phyloP scores from a whole-genome alignment of 92 coral and sea anemone genomes.

The Umimayanthus kanabou region DNA sequence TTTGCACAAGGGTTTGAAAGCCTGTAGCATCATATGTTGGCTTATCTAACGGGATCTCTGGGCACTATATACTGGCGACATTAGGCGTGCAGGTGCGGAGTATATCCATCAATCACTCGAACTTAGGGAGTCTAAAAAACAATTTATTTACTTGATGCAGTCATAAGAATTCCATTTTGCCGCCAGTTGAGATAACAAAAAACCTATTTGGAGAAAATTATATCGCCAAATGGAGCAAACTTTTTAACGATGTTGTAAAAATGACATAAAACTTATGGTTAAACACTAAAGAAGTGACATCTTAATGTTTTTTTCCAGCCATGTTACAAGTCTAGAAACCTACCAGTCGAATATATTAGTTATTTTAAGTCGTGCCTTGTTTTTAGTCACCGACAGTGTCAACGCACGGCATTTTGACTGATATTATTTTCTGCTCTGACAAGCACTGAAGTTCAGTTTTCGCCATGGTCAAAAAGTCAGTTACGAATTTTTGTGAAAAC shows the following conservation, averaged over 20 bases:
- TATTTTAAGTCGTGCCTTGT: not conserved
- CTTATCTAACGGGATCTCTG: conserved; percentile 43
- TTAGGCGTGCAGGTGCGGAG: conserved; percentile 8
- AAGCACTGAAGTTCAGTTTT: not conserved
- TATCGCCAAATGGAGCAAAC: conserved; percentile 9
- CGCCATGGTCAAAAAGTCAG: not conserved
- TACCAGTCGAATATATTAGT: not conserved
- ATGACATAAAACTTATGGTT: not conserved
- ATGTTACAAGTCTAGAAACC: not conserved
- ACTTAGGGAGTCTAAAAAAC: conserved; percentile 38
- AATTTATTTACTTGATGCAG: conserved; percentile 33
- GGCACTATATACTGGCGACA: not conserved
- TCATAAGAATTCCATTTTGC: conserved; percentile 28
- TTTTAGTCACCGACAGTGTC: not conserved
- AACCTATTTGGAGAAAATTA: not conserved
- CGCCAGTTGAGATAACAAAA: conserved; percentile 26
- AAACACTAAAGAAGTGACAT: not conserved
- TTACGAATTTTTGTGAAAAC: not conserved
- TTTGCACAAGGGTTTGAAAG: not conserved
- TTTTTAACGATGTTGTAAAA: conserved; percentile 12
- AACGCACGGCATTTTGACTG: not conserved
- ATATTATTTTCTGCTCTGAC: not conserved
- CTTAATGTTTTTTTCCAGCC: conserved; percentile 5
- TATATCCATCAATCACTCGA: conserved; percentile 35
- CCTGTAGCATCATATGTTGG: not conserved